Percentiles rank a stretch among this genome's conserved stretches.
Conservation (phyloP, 2,113 vertebrate genomes). For the Rhinopomastus cyanomelas region DNA sequence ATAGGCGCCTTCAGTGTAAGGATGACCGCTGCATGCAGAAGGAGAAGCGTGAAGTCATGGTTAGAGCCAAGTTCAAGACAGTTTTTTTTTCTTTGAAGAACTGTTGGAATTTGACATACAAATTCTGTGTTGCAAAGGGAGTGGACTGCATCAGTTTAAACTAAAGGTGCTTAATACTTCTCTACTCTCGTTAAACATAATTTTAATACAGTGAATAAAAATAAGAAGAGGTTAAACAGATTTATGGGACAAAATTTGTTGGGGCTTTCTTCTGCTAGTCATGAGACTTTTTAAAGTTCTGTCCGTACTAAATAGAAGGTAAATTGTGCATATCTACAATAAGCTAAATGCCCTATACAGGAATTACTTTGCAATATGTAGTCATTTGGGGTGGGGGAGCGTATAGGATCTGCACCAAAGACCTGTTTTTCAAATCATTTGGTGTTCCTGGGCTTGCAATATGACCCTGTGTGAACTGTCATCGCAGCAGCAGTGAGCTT, state of each 20-base stretch:
- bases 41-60: not conserved
- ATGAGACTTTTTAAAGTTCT: not conserved
- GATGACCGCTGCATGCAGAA: not conserved
- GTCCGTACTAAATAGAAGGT: not conserved
- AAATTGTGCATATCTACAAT: not conserved
- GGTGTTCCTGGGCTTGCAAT: not conserved
- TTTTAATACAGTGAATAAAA: not conserved
- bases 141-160: not conserved
- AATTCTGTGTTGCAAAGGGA: not conserved
- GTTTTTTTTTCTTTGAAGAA: not conserved
- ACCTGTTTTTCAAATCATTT: not conserved
- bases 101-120: not conserved
- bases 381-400: not conserved
- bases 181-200: not conserved
- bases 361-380: not conserved
- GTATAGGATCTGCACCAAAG: not conserved
- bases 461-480: not conserved
- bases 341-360: not conserved
- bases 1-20: not conserved
- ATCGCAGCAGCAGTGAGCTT: not conserved
- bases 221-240: not conserved
- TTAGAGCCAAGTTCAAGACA: not conserved
- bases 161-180: not conserved
- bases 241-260: not conserved
- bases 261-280: not conserved